phyloP scores from a whole-genome alignment of 2,797 vertebrate species.

The Amphiprion clarkii region DNA sequence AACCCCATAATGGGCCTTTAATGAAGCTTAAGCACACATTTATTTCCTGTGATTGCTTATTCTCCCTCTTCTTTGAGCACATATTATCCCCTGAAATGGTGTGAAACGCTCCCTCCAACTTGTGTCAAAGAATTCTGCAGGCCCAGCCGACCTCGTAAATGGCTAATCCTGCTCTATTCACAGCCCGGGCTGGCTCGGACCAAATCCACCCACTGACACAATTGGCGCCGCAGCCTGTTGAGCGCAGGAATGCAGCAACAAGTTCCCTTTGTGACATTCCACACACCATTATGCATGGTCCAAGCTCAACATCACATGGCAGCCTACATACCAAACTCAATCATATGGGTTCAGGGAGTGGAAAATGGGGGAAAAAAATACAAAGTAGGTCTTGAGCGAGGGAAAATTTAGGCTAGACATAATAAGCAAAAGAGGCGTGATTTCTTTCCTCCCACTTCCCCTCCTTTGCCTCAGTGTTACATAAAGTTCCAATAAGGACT shows the following conservation, averaged over 20 bases:
- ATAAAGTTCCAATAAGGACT: constrained; percentile 39
- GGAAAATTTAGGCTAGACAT: constrained; percentile 6
- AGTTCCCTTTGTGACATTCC: constrained; percentile 84
- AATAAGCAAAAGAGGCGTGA: neutral
- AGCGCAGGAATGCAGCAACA: constrained; percentile 82
- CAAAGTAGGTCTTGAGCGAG: constrained; percentile 4
- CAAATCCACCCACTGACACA: constrained; percentile 81
- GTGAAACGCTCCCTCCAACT: constrained; percentile 26
- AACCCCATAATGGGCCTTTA: constrained; percentile 10
- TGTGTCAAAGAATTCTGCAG: constrained; percentile 48
- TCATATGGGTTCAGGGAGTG: constrained; percentile 35
- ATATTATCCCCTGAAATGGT: constrained; percentile 30
- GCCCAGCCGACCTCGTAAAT: constrained; percentile 57
- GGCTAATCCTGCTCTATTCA: constrained; percentile 75
- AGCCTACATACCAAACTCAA: constrained; percentile 65
- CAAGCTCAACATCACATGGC: constrained; percentile 72
- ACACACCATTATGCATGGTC: constrained; percentile 72
- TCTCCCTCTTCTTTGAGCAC: constrained; percentile 7
- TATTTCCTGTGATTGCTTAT: constrained; percentile 29
- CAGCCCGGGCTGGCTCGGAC: constrained; percentile 60
- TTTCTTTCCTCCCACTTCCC: neutral
- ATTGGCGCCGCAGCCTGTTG: constrained; percentile 79
- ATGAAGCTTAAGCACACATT: constrained; percentile 3
- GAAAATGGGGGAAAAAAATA: neutral
- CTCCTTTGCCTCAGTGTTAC: constrained; percentile 9